Base-by-base conservation (phyloP, 2,113 vertebrate species). In the Rhineura floridana region DNA sequence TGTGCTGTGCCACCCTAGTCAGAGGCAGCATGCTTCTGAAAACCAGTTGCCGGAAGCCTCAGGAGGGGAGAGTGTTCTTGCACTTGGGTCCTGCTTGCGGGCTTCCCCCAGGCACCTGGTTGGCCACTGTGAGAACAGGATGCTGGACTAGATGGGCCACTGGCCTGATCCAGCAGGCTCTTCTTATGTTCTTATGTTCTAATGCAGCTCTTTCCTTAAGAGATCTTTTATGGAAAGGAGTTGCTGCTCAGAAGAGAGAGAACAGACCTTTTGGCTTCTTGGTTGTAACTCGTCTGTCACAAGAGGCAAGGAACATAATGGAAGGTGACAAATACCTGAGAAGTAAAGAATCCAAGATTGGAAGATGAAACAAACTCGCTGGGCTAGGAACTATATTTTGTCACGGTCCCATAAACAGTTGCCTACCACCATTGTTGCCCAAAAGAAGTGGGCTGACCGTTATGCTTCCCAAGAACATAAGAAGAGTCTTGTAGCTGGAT, bases 241-340 rank as follows among this genome's bases (percentile, higher is more conserved):
- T 84, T 87, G 46, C 76, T 83, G 83, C 59, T 89, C 75, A 28
- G 48, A 50, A 48, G 13, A 87, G 48, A 50, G 25, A 84, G 36
- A 62, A 25, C 63, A 79, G 84, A 84, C 81, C 70, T 75, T 77
- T 77, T 70, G 88, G 78, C 88, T 86, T 52, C 59, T 77, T 70
- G 69, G 67, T 62, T 78, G 85, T 84, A 87, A 84, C 36, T 19
- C 75, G 30, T 59, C 44, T 69, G 12, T 46, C 23, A 3, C 63
- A 55, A 62, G 50, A 83, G 59, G 72, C 59, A 46, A 83, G 52
- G 11, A 55, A 83, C 23, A 8, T 87, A 91, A 91, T 48, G 46
- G 77, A 81, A 81, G 67, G 78, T 79, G 87, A 91, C 76, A 89
- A 81, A 62, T 69, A 48, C 19, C 19, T 76, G 86, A 81, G 62